phyloP scores from a whole-genome alignment of 2,888 invertebrate genomes.

The Caenorhabditis sulstoni region DNA sequence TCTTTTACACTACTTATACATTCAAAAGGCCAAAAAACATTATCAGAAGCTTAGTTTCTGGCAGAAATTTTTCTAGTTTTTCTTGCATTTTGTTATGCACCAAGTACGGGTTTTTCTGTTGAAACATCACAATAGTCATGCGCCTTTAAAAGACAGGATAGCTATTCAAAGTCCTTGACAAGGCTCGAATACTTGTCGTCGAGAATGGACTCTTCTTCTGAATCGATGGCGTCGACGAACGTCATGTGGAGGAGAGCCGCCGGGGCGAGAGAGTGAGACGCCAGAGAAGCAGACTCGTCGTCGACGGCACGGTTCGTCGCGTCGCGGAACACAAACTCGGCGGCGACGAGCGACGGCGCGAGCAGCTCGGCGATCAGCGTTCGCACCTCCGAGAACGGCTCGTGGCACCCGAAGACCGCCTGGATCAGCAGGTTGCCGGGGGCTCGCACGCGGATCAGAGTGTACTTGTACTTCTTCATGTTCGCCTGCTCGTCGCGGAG shows the following conservation, averaged over 20 bases:
- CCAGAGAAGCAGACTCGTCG: constrained; percentile 86
- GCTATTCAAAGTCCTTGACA: constrained; percentile 16
- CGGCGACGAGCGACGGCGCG: constrained; percentile 14
- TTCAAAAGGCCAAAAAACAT: too few species aligned
- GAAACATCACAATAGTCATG: too few species aligned
- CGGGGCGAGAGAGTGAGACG: constrained; percentile 89
- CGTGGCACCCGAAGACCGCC: constrained; percentile 74
- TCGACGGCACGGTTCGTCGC: constrained; percentile 38
- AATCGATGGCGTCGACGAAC: constrained; percentile 83
- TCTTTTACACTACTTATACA: too few species aligned
- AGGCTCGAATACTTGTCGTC: constrained; percentile 15
- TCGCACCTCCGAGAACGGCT: constrained; percentile 68
- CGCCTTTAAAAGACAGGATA: too few species aligned
- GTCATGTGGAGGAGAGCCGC: constrained; percentile 89
- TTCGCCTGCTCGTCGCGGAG: constrained; percentile 91
- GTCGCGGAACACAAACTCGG: constrained; percentile 68
- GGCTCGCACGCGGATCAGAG: constrained; percentile 90
- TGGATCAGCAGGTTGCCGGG: constrained; percentile 84
- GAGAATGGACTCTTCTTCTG: constrained; percentile 4
- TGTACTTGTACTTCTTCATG: constrained; percentile 89
- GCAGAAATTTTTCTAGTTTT: too few species aligned
- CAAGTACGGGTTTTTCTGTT: too few species aligned
- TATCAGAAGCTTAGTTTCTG: too few species aligned
- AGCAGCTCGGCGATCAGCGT: constrained; percentile 65
- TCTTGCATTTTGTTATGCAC: too few species aligned